phyloP scores from a whole-genome alignment of 2,888 invertebrate species.

The Phanerotoma sp. region DNA sequence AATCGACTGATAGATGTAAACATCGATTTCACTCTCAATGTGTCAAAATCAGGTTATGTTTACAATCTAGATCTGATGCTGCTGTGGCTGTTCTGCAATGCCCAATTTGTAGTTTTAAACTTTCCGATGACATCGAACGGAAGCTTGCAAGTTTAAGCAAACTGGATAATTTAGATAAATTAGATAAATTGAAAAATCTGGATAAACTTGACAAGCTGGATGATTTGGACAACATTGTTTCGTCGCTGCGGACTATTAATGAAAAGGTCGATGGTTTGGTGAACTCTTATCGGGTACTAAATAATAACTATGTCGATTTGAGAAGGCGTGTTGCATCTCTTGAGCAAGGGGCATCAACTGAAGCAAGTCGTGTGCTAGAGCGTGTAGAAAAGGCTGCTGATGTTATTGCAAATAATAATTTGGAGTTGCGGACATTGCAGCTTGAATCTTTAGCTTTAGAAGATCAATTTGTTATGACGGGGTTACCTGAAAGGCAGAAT shows the following conservation, averaged over 20 bases:
- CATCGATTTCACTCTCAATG: neutral
- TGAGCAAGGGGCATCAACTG: neutral
- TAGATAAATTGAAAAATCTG: neutral
- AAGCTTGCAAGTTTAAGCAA: neutral
- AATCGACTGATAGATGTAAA: neutral
- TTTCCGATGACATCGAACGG: neutral
- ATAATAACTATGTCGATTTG: neutral
- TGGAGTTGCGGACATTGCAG: neutral
- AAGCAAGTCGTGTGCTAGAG: neutral
- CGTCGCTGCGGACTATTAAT: neutral
- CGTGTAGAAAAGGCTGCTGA: neutral
- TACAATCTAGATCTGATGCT: neutral
- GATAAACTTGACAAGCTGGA: neutral
- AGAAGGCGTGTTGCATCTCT: neutral
- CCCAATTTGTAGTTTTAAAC: neutral
- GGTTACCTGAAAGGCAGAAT: neutral
- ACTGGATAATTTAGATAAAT: neutral
- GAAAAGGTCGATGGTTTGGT: neutral
- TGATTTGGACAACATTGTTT: neutral
- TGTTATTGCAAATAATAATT: neutral
- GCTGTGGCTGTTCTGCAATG: neutral
- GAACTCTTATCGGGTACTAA: neutral
- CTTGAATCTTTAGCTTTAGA: neutral
- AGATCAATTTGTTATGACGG: neutral
- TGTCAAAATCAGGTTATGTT: neutral